These are phyloP conservation scores for Centroberyx gerrardi DNA, from an alignment of 2,797 vertebrate genomes.

Conservation along the genomic window DNA sequence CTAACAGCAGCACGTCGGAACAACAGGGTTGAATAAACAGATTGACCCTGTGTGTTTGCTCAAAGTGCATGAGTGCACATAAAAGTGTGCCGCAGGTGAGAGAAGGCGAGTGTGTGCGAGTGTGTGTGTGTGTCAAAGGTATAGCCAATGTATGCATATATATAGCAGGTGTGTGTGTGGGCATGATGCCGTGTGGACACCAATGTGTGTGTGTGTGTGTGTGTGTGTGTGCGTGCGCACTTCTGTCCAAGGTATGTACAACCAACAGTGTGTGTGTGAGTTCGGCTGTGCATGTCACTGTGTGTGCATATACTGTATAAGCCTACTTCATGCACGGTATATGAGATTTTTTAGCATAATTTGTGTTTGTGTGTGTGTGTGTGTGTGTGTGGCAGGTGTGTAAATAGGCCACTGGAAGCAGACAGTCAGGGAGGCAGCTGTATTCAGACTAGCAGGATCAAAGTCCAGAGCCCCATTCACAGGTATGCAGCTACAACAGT, in stretches of 20 bases:
- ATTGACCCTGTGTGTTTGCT: conserved; percentile 50
- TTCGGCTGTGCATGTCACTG: background rate
- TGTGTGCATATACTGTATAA: background rate
- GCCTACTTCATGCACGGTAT: background rate
- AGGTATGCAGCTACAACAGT: conserved; percentile 57
- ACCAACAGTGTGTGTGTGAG: background rate
- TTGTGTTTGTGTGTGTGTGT: conserved; percentile 15
- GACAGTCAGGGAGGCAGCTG: conserved; percentile 71
- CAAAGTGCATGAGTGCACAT: conserved; percentile 38
- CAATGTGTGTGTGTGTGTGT: background rate
- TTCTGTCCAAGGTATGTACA: background rate
- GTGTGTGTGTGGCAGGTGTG: conserved; percentile 76
- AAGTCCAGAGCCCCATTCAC: conserved; percentile 75
- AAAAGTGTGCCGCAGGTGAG: conserved; percentile 56
- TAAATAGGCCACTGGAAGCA: conserved; percentile 78
- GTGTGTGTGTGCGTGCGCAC: background rate
- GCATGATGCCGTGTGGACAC: background rate
- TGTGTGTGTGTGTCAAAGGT: conserved; percentile 28
- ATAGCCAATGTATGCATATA: conserved; percentile 17
- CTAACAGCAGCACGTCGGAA: conserved; percentile 27
- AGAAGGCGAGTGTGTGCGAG: conserved; percentile 18
- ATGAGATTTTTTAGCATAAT: conserved; percentile 11
- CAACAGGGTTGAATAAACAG: conserved; percentile 24
- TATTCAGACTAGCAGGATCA: conserved; percentile 67
- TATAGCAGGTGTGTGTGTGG: conserved; percentile 35